Evolutionary conservation across 2,113 vertebrate species (phyloP), one percentile per base, ranked within the genome.

Genomic region (Mastomys coucha): DNA sequence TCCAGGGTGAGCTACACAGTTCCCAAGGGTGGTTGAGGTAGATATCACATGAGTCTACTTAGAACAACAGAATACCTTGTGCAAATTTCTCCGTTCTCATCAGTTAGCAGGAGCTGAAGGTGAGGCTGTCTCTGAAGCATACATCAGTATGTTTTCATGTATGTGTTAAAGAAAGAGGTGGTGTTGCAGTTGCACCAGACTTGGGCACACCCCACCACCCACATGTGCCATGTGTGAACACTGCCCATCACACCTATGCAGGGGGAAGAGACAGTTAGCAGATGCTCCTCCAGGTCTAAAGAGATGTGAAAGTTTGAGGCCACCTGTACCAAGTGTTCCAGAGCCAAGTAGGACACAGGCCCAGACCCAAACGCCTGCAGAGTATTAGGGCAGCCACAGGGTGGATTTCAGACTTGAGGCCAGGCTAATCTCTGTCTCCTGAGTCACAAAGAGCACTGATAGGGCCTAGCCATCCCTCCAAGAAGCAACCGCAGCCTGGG

Each of bases 1-100:
- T 3, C 86, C 70, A 13, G 17, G 88, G 51, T 42, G 70, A 51
- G 67, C 70, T 33, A 70, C 20, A 42, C 69, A 73, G 53, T 49
- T 69, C 56, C n/a, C 4, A 17, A 45, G 12, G 22, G 10, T 4
- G 17, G 87, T 45, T 65, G 22, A 20, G 53, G 20, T 16, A 20
- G 63, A 22, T 0, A 2, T 24, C 88, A 42, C 1, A 2, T 3
- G 16, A 53, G 14, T 69, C 80, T 20, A 73, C 89, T 31, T 24
- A 42, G 16, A n/a, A n/a, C n/a, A 49, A 49, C 91, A 86, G 77
- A 86, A 87, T 82, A 63, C 87, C 72, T 89, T 31, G 63, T 84
- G 69, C 88, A 97, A 91, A 75, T 42, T 12, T 36, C 63, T 87
- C 80, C 7, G 36, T 24, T 78, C 63, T 33, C 24, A 24, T 28